These are phyloP conservation scores for Melinaea menophilus DNA, from an alignment of 2,888 invertebrate species.

Conservation along the genomic window DNA sequence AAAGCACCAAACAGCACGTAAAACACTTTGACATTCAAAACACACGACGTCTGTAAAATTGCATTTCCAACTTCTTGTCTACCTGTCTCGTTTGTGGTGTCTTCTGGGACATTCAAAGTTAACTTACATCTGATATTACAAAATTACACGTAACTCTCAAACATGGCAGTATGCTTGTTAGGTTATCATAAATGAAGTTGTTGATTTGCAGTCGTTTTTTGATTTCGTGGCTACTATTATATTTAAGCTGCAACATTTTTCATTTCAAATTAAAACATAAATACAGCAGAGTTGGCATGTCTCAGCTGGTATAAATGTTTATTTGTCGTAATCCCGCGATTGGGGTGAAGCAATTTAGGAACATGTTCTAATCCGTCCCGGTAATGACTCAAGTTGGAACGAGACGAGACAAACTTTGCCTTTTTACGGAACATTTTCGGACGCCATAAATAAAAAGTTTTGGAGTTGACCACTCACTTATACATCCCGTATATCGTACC, in stretches of 20 bases:
- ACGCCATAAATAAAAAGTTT: slow-evolving; percentile 18
- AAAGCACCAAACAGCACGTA: not conserved
- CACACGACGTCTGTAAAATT: not conserved
- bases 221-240: too few relatives aligned
- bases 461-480: not conserved
- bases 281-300: not conserved
- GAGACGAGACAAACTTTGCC: slow-evolving; percentile 17
- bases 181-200: not conserved
- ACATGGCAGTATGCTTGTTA: not conserved
- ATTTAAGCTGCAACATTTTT: too few relatives aligned
- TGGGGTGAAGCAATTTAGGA: slow-evolving; percentile 22
- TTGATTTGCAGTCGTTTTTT: too few relatives aligned
- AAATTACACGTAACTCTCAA: not conserved
- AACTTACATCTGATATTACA: not conserved
- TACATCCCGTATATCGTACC: not conserved
- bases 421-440: slow-evolving; percentile 19
- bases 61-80: slow-evolving; percentile 3
- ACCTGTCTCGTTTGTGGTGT: slow-evolving; percentile 1
- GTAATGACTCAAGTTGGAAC: slow-evolving; percentile 25
- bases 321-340: slow-evolving; percentile 20
- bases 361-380: slow-evolving; percentile 29
- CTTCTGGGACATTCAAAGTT: not conserved
- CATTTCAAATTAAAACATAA: too few relatives aligned
- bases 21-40: not conserved
- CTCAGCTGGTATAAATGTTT: slow-evolving; percentile 18